These are phyloP conservation scores for Pararge aegeria DNA, from an alignment of 1,140 invertebrate species.

Conservation along the genomic window DNA sequence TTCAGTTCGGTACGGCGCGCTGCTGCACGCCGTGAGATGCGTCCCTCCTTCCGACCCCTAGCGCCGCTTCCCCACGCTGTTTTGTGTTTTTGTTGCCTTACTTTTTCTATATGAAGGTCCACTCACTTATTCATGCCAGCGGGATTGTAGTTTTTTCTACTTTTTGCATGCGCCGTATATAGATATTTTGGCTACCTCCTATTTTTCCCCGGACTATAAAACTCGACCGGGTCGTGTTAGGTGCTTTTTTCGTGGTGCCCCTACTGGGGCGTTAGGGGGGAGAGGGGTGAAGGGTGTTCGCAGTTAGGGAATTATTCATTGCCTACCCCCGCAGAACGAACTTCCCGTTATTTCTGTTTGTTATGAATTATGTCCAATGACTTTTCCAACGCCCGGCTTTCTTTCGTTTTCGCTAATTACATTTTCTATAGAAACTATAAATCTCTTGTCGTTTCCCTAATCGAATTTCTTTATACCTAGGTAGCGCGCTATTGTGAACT, in stretches of 20 bases:
- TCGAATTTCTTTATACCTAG: constrained; percentile 45
- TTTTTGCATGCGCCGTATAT: constrained; percentile 72
- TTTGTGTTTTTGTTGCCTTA: constrained; percentile 67
- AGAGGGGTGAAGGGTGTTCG: constrained; percentile 64
- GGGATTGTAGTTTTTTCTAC: constrained; percentile 75
- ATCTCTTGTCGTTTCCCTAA: constrained; percentile 56
- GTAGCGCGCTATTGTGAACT: constrained; percentile 13
- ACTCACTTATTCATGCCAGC: constrained; percentile 78
- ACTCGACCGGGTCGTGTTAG: constrained; percentile 62
- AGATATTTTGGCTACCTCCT: constrained; percentile 77
- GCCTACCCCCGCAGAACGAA: constrained; percentile 72
- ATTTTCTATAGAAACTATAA: constrained; percentile 74
- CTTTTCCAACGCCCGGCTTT: constrained; percentile 71
- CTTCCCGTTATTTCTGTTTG: constrained; percentile 77
- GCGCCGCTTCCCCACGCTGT: constrained; percentile 46
- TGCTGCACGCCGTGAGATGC: constrained; percentile 31
- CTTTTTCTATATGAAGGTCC: constrained; percentile 75
- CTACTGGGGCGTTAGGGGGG: constrained; percentile 51
- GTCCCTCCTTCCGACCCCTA: constrained; percentile 46
- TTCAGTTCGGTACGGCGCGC: constrained; percentile 12
- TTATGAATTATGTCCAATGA: constrained; percentile 78
- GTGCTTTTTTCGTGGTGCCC: constrained; percentile 70
- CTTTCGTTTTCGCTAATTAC: constrained; percentile 77
- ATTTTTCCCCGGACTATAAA: constrained; percentile 77
- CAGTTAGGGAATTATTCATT: constrained; percentile 78